Base-by-base conservation (phyloP, 2,888 invertebrate species). In the Agriotes lineatus region DNA sequence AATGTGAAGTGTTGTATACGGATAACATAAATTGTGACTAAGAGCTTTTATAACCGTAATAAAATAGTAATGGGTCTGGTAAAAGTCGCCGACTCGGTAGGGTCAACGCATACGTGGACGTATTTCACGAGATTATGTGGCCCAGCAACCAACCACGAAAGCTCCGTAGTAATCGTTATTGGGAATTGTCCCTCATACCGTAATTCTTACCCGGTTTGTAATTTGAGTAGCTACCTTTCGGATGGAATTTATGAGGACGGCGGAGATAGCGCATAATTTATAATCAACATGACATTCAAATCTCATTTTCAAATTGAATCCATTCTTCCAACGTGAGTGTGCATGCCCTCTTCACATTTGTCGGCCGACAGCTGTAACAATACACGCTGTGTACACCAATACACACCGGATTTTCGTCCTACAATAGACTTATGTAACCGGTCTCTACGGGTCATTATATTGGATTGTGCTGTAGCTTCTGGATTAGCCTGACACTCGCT, bases 11-110 rank as follows among this genome's bases (percentile, higher is more conserved):
- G 79, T 77, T 79, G 79, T 78, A 77, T 79, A 79, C 77, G 78
- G 76, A 76, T 76, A 74, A 78, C 80, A 82, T 81, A 82, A 82
- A 82, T 81, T 81, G 78, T 76, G 78, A 79, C 79, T 80, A 81
- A 82, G 79, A 81, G 80, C 79, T 80, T 83, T 83, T 83, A 83
- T 82, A 78, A 77, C 80, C 73, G 75, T 78, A 78, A 81, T 82
- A 82, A 82, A 82, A 81, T 81, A 75, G 80, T 81, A 82, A 81
- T 81, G 80, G 81, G 76, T 72, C 77, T 78, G 73, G 77, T 77
- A 76, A 75, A 77, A 77, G 78, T 75, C 75, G 73, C 66, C 74
- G 75, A 69, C 74, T 74, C 66, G 69, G 70, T 73, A 70, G 76
- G 78, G 77, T 78, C 77, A 77, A 78, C 75, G 76, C 75, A 69